These are phyloP conservation scores for Drosophila infuscata DNA, from an alignment of 2,888 invertebrate genomes.

Conservation along the genomic window DNA sequence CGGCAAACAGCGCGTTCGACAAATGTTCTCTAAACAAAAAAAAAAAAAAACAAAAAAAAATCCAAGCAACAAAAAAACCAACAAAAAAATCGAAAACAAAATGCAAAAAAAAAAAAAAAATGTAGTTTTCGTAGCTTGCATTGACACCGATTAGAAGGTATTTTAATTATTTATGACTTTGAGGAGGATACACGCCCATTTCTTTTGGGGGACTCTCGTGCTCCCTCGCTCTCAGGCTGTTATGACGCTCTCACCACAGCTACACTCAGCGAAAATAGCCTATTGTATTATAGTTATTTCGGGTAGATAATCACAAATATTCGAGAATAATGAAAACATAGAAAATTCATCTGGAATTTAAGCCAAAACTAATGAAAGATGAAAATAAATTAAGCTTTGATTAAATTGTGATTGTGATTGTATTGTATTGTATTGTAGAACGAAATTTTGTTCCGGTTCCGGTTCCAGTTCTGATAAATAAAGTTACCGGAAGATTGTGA, in stretches of 20 bases:
- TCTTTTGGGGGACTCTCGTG: constrained; percentile 42
- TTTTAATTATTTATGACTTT: constrained; percentile 83
- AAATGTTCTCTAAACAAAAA: constrained; percentile 56
- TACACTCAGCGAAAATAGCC: constrained; percentile 5
- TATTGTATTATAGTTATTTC: background rate
- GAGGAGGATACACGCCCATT: constrained; percentile 64
- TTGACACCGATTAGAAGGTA: constrained; percentile 82
- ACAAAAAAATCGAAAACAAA: constrained; percentile 5
- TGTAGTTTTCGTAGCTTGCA: constrained; percentile 64
- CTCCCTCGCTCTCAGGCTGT: background rate
- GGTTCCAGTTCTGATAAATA: background rate
- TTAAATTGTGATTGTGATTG: background rate
- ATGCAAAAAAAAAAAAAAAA: constrained; percentile 39
- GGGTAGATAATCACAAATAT: background rate
- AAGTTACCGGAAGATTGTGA: background rate
- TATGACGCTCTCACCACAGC: constrained; percentile 6
- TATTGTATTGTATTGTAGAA: background rate
- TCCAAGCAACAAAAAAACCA: background rate
- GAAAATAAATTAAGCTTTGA: background rate
- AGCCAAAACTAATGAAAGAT: background rate
- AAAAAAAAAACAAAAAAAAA: background rate
- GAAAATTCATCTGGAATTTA: background rate
- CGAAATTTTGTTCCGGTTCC: background rate
- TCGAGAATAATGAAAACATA: background rate
- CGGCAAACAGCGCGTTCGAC: constrained; percentile 50